Conservation (phyloP, 2,888 invertebrate species). For the Ligdia adustata region DNA sequence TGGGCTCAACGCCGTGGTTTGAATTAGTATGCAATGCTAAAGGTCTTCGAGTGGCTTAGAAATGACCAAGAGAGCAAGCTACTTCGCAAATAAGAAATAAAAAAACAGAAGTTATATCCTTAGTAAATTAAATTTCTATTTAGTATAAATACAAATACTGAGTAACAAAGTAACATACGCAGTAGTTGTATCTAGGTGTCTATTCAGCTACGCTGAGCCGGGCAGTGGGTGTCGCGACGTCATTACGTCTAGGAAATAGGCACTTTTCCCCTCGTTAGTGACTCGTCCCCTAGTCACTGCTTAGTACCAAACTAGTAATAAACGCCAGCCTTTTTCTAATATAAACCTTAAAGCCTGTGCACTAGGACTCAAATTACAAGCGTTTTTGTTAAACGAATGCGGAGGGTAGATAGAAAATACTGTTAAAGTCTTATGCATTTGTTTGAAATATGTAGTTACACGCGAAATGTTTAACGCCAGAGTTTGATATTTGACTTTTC, state of each 20-base stretch:
- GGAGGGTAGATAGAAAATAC: slow-evolving; percentile 5
- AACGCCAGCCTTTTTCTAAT: slow-evolving; percentile 11
- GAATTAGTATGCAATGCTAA: no score
- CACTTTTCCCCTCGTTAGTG: slow-evolving; percentile 83
- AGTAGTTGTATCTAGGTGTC: slow-evolving; percentile 36
- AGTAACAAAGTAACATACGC: no score
- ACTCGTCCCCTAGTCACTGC: slow-evolving; percentile 62
- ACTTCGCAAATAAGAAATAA: no score
- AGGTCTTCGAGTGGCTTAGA: no score
- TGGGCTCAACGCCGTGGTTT: no score
- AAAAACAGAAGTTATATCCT: no score
- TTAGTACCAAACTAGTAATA: slow-evolving; percentile 44
- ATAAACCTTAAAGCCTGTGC: slow-evolving; percentile 24
- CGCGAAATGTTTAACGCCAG: no score
- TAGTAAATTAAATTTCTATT: no score
- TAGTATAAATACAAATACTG: no score
- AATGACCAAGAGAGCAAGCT: no score
- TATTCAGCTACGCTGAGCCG: slow-evolving; percentile 46
- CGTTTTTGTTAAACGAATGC: neutral
- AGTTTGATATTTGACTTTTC: no score
- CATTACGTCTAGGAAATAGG: slow-evolving; percentile 82
- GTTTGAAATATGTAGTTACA: neutral
- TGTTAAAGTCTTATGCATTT: slow-evolving; percentile 9
- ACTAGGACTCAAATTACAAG: slow-evolving; percentile 9
- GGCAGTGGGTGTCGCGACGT: slow-evolving; percentile 67